A percentile compares a stretch with the other conserved stretches of the same genome.
Evolutionary conservation across 2,113 vertebrate genomes (phyloP).

Genomic region (Hucho hucho): DNA sequence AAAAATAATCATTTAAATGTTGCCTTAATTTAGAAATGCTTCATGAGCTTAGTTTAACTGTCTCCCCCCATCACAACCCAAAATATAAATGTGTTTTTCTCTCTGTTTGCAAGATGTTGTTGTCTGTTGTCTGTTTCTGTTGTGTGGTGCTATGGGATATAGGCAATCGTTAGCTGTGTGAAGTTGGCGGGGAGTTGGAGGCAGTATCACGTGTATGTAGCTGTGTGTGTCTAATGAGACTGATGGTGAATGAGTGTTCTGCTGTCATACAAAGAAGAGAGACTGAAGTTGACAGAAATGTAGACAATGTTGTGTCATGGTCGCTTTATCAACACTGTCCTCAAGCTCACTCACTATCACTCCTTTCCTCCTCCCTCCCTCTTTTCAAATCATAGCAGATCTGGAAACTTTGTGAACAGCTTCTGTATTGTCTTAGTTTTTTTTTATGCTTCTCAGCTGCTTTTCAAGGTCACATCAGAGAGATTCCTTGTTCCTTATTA

Average conservation of each 20-base stretch:
- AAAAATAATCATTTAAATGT: no score
- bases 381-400: background rate
- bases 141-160: conserved; percentile 52
- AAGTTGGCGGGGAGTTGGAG: conserved; percentile 22
- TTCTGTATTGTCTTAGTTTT: background rate
- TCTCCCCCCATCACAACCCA: background rate
- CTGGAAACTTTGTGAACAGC: no score
- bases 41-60: no score
- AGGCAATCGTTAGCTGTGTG: conserved; percentile 59
- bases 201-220: background rate
- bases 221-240: background rate
- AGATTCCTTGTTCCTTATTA: background rate
- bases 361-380: background rate
- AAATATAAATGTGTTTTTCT: conserved; percentile 9
- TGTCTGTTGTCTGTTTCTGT: conserved; percentile 47
- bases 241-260: conserved; percentile 52
- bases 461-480: conserved; percentile 15
- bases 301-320: background rate
- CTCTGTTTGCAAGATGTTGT: conserved; percentile 48
- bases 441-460: background rate
- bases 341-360: background rate
- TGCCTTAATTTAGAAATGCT: no score
- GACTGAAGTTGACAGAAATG: conserved; percentile 49
- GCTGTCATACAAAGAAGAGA: conserved; percentile 44
- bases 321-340: conserved; percentile 19